Evolutionary conservation across 2,797 vertebrate species (phyloP).

Genomic region (Heterohyrax brucei): DNA sequence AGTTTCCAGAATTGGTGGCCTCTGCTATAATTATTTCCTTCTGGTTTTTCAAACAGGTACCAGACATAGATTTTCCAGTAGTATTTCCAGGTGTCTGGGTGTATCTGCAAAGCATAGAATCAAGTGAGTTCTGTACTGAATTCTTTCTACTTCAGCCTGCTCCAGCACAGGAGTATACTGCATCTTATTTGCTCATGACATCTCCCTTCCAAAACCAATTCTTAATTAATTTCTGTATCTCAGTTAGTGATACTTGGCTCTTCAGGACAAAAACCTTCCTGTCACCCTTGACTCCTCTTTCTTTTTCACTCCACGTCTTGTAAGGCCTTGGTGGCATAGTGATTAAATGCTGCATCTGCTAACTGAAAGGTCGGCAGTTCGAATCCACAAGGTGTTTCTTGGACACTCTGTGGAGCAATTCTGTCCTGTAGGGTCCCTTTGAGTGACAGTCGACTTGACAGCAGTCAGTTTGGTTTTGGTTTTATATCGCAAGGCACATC

Average conservation of each 20-base stretch:
- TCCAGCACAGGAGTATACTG: not conserved
- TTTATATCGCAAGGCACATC: too few relatives aligned
- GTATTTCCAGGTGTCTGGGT: not conserved
- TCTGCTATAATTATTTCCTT: not conserved
- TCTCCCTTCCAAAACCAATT: slow-evolving; percentile 24
- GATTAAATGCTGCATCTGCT: too few relatives aligned
- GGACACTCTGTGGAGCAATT: too few relatives aligned
- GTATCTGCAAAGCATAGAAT: not conserved
- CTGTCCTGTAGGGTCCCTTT: too few relatives aligned
- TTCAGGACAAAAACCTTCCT: not conserved
- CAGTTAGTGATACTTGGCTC: not conserved
- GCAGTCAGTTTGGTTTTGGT: too few relatives aligned
- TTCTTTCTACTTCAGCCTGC: not conserved
- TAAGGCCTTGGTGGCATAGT: too few relatives aligned
- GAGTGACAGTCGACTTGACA: too few relatives aligned
- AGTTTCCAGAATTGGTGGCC: not conserved
- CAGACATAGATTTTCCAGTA: not conserved
- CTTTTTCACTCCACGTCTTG: not conserved
- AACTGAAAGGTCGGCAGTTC: too few relatives aligned
- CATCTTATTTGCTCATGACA: not conserved
- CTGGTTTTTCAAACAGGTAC: not conserved
- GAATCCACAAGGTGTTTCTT: too few relatives aligned
- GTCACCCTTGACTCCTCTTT: not conserved
- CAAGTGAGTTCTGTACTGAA: not conserved
- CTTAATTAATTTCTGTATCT: not conserved